Conservation (phyloP, 2,797 vertebrate genomes). For the Molossus alvarezi region DNA sequence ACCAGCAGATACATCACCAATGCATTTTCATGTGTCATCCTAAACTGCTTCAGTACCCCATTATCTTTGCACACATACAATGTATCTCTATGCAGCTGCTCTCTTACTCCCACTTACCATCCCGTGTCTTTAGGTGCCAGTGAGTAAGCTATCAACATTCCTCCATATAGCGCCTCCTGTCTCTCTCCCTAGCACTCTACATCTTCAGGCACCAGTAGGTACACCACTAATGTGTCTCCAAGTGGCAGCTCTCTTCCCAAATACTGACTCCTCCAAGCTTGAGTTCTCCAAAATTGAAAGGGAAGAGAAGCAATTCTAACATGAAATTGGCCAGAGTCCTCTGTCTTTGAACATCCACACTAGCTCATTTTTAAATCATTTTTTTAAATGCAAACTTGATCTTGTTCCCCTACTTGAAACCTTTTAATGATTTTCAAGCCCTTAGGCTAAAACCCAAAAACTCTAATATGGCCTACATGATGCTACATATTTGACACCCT, state of each 20-base stretch:
- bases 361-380: constrained; percentile 18
- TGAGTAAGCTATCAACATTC: neutral
- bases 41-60: neutral
- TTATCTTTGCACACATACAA: neutral
- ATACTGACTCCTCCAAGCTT: neutral
- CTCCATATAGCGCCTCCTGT: neutral
- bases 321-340: neutral
- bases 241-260: neutral
- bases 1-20: neutral
- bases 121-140: neutral
- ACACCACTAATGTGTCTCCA: neutral
- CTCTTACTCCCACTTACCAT: neutral
- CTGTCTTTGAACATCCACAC: constrained; percentile 39
- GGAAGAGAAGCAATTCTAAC: constrained; percentile 2
- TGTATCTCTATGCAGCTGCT: neutral
- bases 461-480: constrained; percentile 1
- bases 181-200: neutral
- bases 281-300: neutral
- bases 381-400: constrained; percentile 36
- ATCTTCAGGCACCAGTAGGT: neutral
- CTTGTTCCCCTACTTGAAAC: constrained; percentile 56
- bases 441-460: constrained; percentile 15
- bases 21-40: neutral
- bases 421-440: constrained; percentile 2
- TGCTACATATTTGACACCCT: neutral